phyloP scores from a whole-genome alignment of 2,113 vertebrate genomes.

The rabbit (Oryctolagus cuniculus) region mOryCun1.1 NC_091451.1:46304501-46305000 shows the following conservation, averaged over 20 bases:
- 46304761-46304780: not conserved
- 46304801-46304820: not conserved
- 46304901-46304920: not conserved
- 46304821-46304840: not conserved
- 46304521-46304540: not conserved
- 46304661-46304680: not conserved
- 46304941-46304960: not conserved
- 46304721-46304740: not conserved
- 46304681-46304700: not conserved
- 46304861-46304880: not conserved
- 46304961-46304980: not conserved
- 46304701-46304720: not conserved
- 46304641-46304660: not conserved
- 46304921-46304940: not conserved
- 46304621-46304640: not conserved
- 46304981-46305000: not conserved
- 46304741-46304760: not conserved
- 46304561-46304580: not conserved
- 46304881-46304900: no score
- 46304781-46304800: slow-evolving; percentile 34
- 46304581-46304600: not conserved
- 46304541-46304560: not conserved
- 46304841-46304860: not conserved
- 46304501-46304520: not conserved
- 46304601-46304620: slow-evolving; percentile 22